Conservation (phyloP, 1,140 invertebrate species). For the Bradysia coprophila region DNA sequence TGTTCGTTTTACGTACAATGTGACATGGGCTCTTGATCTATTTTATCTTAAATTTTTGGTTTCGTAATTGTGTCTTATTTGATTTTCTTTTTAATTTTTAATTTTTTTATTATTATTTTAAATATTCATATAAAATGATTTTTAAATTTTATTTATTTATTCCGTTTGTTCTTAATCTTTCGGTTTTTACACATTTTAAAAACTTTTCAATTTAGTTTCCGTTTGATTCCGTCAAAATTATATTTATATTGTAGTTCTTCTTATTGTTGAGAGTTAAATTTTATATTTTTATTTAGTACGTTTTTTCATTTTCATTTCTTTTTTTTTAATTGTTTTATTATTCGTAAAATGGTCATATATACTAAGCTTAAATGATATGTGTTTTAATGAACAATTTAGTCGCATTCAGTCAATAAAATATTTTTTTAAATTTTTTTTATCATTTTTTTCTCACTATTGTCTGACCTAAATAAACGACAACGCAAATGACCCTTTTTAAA, state of each 20-base stretch:
- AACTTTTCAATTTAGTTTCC: not conserved
- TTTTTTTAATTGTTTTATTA: not conserved
- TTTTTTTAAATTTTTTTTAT: not conserved
- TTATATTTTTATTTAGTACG: no score
- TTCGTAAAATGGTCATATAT: not conserved
- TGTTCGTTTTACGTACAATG: no score
- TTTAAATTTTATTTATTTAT: not conserved
- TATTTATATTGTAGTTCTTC: no score
- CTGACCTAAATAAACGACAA: not conserved
- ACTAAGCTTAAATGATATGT: not conserved
- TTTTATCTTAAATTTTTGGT: no score
- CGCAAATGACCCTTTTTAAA: not conserved
- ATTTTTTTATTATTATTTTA: no score
- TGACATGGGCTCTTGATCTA: no score
- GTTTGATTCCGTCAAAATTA: no score
- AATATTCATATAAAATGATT: not conserved
- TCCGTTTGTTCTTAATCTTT: not conserved
- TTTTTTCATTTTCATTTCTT: conserved; percentile 1
- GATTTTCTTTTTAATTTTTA: no score
- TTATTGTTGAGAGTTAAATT: no score
- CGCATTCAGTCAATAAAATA: not conserved
- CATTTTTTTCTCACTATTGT: not conserved
- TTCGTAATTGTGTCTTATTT: no score
- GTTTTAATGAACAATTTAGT: not conserved
- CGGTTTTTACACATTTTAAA: not conserved